Base-by-base conservation (phyloP, 2,113 vertebrate genomes). In the Burhinus bistriatus region DNA sequence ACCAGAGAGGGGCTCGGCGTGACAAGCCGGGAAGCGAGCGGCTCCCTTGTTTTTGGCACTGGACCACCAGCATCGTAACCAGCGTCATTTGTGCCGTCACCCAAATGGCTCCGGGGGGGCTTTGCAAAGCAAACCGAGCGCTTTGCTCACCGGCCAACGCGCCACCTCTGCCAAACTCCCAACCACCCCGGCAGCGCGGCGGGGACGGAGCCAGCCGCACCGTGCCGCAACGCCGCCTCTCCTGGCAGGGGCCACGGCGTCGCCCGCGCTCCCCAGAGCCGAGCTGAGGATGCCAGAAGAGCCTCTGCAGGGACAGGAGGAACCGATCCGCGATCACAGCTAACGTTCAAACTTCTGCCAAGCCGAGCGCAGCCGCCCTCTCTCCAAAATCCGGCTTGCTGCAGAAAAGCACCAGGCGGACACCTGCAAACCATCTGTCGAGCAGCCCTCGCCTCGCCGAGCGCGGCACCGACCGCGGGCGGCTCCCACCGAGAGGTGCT, bases 371-470 rank as follows among this genome's bases (percentile, higher is more conserved):
- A 81, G 93, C 82, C 82, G 20, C 95, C 91, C 88, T 70, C 88
- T 47, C 52, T 34, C 85, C 68, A 9, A 73, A 80, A 38, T 8
- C 84, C 76, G 34, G 71, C 84, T 66, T 10, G 71, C 68, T 29
- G 91, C 68, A 34, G 79, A 40, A 13, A 20, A 89, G 71, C 94
- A 80, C 80, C 66, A 9, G 44, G 95, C 34, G 0, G 82, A 83
- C 91, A 95, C 95, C 95, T 92, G 92, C 92, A 36, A 45, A 62
- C 83, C 92, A 88, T 95, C 75, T 87, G 94, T 15, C 44, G 29
- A 80, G 91, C 34, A 22, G 91, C 81, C 64, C 83, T 73, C 55
- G 34, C 68, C 65, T 45, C 19, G 11, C 68, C 15, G 14, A 38
- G 45, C 38, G 1, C 22, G 4, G 69, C 68, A 30, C 40, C 23